A percentile compares a stretch with the other conserved stretches of the same genome.
Conservation (phyloP, 2,888 invertebrate genomes). For the Tetragonula carbonaria region DNA sequence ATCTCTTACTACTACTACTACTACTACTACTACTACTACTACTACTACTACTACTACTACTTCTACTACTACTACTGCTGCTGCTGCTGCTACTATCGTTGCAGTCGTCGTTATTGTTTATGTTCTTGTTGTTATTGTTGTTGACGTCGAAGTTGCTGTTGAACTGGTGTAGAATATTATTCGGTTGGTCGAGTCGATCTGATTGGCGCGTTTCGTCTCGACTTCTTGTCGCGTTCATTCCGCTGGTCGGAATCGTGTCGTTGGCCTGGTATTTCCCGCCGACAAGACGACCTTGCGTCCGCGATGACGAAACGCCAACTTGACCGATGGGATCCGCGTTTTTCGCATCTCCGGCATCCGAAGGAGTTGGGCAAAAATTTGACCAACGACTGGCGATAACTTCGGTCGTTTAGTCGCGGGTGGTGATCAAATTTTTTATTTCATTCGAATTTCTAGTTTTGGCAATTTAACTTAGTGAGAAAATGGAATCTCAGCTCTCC, state of each 20-base stretch:
- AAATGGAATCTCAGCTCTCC: too few species aligned
- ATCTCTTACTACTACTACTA: too few species aligned
- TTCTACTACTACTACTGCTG: neutral
- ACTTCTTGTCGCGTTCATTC: conserved; percentile 49
- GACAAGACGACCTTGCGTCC: conserved; percentile 45
- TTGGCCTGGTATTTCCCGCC: conserved; percentile 51
- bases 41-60: neutral
- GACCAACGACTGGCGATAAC: too few species aligned
- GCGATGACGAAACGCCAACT: conserved; percentile 7
- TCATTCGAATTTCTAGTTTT: too few species aligned
- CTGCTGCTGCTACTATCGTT: neutral
- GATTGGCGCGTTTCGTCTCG: conserved; percentile 12
- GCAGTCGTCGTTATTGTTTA: neutral
- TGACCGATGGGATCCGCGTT: conserved; percentile 30
- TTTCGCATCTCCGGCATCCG: neutral
- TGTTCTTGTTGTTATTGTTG: too few species aligned
- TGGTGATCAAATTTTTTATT: too few species aligned
- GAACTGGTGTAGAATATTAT: neutral
- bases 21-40: neutral
- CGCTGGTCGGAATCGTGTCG: conserved; percentile 44
- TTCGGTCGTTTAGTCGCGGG: too few species aligned
- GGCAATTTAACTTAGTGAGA: too few species aligned
- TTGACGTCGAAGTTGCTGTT: neutral
- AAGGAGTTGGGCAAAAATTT: too few species aligned
- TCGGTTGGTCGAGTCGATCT: neutral